A percentile compares a stretch with the other conserved stretches of the same genome.
These are phyloP conservation scores for Melozone crissalis DNA, from an alignment of 2,113 vertebrate genomes.

Conservation along the genomic window DNA sequence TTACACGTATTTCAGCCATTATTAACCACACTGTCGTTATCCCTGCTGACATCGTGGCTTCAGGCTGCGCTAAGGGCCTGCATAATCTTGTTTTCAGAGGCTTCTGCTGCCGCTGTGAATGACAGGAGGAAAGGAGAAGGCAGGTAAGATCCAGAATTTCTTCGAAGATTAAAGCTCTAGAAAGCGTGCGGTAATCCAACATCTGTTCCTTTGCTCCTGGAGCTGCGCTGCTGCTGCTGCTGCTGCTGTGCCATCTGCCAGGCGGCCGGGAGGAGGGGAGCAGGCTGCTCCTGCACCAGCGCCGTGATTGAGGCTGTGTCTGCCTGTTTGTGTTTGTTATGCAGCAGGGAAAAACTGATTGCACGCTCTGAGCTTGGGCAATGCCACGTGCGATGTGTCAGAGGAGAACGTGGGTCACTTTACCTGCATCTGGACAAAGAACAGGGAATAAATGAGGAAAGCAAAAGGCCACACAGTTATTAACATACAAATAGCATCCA, in stretches of 20 bases:
- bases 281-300: neutral
- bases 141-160: slow-evolving; percentile 6
- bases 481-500: neutral
- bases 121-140: neutral
- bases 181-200: neutral
- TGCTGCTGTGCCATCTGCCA: slow-evolving; percentile 39
- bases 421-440: neutral
- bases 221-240: slow-evolving; percentile 1
- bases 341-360: neutral
- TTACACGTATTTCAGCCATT: neutral
- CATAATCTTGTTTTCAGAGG: neutral
- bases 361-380: neutral
- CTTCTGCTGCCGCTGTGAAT: neutral
- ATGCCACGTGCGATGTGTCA: neutral
- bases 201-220: slow-evolving; percentile 2
- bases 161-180: slow-evolving; percentile 17
- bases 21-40: neutral
- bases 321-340: neutral
- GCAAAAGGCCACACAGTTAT: neutral
- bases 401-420: neutral
- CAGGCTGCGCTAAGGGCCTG: neutral
- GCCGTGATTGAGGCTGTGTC: neutral
- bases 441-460: neutral
- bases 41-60: neutral
- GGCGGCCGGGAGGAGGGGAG: neutral